Base-by-base conservation (phyloP, 2,888 invertebrate species). In the Sussaba pulchella region DNA sequence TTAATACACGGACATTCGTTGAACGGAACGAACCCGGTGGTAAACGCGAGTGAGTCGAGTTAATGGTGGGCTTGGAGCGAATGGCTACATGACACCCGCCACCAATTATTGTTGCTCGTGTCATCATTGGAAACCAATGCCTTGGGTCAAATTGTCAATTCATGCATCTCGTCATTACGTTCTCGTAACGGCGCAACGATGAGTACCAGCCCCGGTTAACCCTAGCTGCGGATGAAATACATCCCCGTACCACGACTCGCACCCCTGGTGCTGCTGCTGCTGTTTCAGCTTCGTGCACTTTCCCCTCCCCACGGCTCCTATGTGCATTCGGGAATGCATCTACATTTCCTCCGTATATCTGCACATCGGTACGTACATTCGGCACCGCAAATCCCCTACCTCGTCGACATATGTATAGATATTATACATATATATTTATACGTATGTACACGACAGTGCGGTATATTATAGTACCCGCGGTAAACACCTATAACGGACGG, bases 101-200 rank as follows among this genome's bases (percentile, higher is more conserved):
- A 77, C 83, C 85, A 85, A 85, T 85, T 86, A 86, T 86, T 85
- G 83, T 82, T 82, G 79, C 78, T 75, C 77, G 70, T 80, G 73
- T 82, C 82, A 82, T 84, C 82, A 84, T 82, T 76, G 57, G 54
- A 78, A 79, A 85, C 85, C 89, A 87, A 89, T 88, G 85, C 86
- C 85, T 85, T 83, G 85, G 85, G 87, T 86, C 86, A 89, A 90
- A 90, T 88, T 87, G 88, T 89, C 89, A 89, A 90, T 91, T 89
- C 90, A 88, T 91, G 88, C 88, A 85, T 87, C 88, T 88, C 89
- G 88, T 89, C 89, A 90, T 89, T 89, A 88, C 89, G 87, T 84
- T 82, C 86, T 88, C 75, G 54, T 74, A 78, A 78, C 72, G 41
- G 63, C 26, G 67, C 71, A 78, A 82, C 74, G 69, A 70, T 83